Evolutionary conservation across 1,140 invertebrate genomes (phyloP), one percentile per base, ranked within the genome.

Genomic region (Pseudoatta argentina): DNA sequence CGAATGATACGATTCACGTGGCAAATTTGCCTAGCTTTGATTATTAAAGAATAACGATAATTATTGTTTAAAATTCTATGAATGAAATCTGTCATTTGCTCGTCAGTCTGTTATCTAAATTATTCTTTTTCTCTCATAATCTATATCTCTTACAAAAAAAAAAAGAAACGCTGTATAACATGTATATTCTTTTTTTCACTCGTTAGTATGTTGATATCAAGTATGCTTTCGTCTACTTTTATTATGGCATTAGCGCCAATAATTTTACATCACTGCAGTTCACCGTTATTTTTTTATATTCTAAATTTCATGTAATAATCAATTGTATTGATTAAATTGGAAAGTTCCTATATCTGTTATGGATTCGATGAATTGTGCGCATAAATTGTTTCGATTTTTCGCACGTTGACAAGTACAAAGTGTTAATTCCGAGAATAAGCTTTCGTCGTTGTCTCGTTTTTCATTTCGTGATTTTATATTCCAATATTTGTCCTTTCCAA

Each of bases 391-490:
- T 51, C 48, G 48, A 51, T 51, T 16, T 14, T 51, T 51, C 48
- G 48, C 48, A 51, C 48, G 48, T 83, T 83, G 39, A 48, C 18
- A 30, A 24, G 24, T 73, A 83, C 16, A 51, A 61, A 82, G 57
- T 63, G 57, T 59, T 24, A 88, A 76, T 55, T 61, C 27, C 16
- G 55, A 67, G 55, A 64, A 18, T 76, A 75, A 69, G 88, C 88
- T 89, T 89, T 89, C 76, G 59, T 82, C 51, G 88, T 89, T 89
- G 87, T 89, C 34, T 75, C 39, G 51, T 89, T 73, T 73, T 78
- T 76, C 18, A 27, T 88, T 67, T 73, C 53, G 55, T 61, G 59
- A 83, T n/a, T 72, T 53, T 34, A 72, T 64, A 82, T 55, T 89
- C 7, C 51, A 39, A 89, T 86, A 63, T 83, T n/a, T 24, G 24